These are phyloP conservation scores for Sicus ferrugineus DNA, from an alignment of 2,888 invertebrate genomes.

Conservation along the genomic window DNA sequence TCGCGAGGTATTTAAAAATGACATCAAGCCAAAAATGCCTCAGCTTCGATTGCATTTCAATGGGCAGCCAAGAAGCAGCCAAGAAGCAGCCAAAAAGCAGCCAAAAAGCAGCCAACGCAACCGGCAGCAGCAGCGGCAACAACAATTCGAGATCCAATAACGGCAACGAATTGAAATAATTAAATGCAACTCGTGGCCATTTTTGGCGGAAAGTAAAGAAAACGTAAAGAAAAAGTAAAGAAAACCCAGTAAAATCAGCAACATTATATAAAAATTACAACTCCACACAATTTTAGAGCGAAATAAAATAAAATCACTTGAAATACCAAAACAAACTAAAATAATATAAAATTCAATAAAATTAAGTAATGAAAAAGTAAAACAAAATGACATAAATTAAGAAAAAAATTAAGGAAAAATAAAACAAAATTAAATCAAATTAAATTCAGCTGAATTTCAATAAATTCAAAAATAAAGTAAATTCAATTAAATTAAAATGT, in stretches of 20 bases:
- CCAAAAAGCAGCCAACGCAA: slow-evolving; percentile 4
- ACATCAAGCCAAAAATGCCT: not conserved
- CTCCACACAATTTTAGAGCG: not conserved
- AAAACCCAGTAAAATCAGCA: not conserved
- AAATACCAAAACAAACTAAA: too few relatives aligned
- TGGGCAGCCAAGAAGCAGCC: not conserved
- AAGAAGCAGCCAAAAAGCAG: not conserved
- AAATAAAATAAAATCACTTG: too few relatives aligned
- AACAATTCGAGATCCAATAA: slow-evolving; percentile 12
- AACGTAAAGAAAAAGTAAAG: too few relatives aligned
- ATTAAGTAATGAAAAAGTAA: not conserved
- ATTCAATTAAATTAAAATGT: too few relatives aligned
- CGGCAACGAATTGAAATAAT: slow-evolving; percentile 15
- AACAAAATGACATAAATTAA: too few relatives aligned
- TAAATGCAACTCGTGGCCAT: not conserved
- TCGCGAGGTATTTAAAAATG: not conserved
- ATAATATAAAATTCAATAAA: too few relatives aligned
- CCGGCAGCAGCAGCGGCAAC: slow-evolving; percentile 11
- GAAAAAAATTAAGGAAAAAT: not conserved
- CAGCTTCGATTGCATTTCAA: not conserved
- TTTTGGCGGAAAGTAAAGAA: too few relatives aligned
- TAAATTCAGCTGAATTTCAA: too few relatives aligned
- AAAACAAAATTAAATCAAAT: not conserved
- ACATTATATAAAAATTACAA: not conserved
- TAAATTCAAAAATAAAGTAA: too few relatives aligned